A percentile compares a stretch with the other conserved stretches of the same genome.
Conservation (phyloP, 2,113 vertebrate species). For the Saccopteryx leptura region DNA sequence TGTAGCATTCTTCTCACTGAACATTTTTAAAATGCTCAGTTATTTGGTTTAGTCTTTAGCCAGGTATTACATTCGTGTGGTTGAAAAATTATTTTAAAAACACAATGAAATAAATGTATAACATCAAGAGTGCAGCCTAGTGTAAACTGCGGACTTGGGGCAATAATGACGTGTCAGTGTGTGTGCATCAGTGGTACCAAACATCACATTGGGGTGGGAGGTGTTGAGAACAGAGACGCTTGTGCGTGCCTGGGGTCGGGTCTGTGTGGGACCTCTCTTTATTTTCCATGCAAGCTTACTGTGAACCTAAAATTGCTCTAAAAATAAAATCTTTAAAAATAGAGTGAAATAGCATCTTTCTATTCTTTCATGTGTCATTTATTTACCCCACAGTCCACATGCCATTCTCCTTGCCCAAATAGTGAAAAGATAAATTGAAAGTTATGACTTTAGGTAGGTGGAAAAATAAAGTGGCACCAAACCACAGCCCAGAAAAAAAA, state of each 20-base stretch:
- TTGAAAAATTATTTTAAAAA: background rate
- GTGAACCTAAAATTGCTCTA: background rate
- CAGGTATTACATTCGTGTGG: background rate
- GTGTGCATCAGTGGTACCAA: background rate
- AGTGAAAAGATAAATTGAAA: background rate
- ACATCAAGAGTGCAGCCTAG: background rate
- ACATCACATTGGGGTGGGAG: background rate
- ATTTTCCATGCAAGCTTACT: background rate
- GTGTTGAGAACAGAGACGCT: background rate
- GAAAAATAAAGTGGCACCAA: background rate
- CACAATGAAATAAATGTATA: background rate
- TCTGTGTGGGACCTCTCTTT: too few relatives aligned
- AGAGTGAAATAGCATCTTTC: background rate
- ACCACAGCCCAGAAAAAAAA: background rate
- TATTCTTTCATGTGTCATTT: background rate
- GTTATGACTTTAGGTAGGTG: background rate
- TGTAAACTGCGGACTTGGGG: background rate
- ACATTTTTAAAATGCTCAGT: background rate
- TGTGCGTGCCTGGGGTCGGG: background rate
- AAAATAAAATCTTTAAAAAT: background rate
- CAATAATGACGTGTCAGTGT: background rate
- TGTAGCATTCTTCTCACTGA: background rate
- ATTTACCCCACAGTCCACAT: background rate
- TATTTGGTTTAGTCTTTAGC: background rate
- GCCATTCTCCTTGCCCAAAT: background rate